phyloP scores from a whole-genome alignment of 2,113 vertebrate genomes.

The Strigops habroptila region DNA sequence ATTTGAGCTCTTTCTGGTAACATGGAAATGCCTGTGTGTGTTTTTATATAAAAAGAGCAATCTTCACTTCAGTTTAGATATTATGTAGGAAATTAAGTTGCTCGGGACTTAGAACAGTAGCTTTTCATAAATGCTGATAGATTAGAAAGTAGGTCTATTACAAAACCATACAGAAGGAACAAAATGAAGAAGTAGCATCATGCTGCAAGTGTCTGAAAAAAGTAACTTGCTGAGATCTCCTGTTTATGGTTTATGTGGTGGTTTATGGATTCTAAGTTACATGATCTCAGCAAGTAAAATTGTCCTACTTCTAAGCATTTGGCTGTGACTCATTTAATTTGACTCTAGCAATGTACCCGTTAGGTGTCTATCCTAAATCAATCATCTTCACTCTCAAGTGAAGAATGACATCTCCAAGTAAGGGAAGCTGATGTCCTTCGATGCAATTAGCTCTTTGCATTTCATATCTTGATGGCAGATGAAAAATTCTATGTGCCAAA shows the following conservation, averaged over 20 bases:
- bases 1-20: background rate
- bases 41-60: background rate
- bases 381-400: background rate
- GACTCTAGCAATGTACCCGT: accelerated
- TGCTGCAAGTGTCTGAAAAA: background rate
- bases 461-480: background rate
- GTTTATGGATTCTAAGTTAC: background rate
- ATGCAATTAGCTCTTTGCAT: background rate
- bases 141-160: background rate
- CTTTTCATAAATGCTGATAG: background rate
- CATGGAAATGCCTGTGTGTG: background rate
- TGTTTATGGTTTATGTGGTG: too few relatives aligned
- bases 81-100: background rate
- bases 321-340: background rate
- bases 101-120: background rate
- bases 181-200: background rate
- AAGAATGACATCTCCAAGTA: background rate
- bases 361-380: background rate
- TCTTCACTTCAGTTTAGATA: background rate
- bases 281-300: background rate
- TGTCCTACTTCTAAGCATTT: background rate
- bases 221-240: background rate
- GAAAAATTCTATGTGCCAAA: background rate
- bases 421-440: background rate
- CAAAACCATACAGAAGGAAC: background rate